Percentiles rank a stretch among this genome's conserved stretches.
phyloP scores from a whole-genome alignment of 30 jellyfish, hydroid and myxozoan species.

The Turritopsis rubra region DNA sequence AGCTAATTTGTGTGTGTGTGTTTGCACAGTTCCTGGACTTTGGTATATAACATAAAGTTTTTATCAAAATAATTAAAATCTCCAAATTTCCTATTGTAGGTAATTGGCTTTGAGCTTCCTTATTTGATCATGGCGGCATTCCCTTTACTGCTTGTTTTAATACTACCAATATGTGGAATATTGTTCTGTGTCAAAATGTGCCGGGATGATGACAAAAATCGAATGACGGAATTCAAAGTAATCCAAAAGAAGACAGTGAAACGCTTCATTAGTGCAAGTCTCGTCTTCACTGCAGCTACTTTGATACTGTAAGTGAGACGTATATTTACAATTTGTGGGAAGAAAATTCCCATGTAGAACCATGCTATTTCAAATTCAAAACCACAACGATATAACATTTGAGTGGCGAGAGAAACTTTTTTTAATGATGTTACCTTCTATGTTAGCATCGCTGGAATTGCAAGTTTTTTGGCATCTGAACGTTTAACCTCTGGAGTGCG shows the following conservation, averaged over 20 bases:
- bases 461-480: constrained; percentile 2
- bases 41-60: too few relatives aligned
- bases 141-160: neutral
- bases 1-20: too few relatives aligned
- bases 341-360: too few relatives aligned
- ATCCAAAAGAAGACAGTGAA: neutral
- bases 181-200: neutral
- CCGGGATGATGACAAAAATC: neutral
- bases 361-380: too few relatives aligned
- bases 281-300: constrained; percentile 10
- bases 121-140: constrained; percentile 7
- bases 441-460: constrained; percentile 8
- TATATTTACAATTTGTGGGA: too few relatives aligned
- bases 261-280: neutral
- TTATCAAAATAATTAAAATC: too few relatives aligned
- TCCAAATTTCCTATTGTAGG: neutral
- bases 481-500: neutral
- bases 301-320: constrained; percentile 10
- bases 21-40: too few relatives aligned
- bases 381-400: too few relatives aligned
- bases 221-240: neutral
- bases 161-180: neutral
- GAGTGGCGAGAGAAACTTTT: neutral
- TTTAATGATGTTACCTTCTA: too few relatives aligned
- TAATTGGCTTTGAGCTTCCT: neutral